Percentiles rank a stretch among this genome's conserved stretches.
Conservation (phyloP, 2,797 vertebrate genomes). For the Microchirus variegatus region DNA sequence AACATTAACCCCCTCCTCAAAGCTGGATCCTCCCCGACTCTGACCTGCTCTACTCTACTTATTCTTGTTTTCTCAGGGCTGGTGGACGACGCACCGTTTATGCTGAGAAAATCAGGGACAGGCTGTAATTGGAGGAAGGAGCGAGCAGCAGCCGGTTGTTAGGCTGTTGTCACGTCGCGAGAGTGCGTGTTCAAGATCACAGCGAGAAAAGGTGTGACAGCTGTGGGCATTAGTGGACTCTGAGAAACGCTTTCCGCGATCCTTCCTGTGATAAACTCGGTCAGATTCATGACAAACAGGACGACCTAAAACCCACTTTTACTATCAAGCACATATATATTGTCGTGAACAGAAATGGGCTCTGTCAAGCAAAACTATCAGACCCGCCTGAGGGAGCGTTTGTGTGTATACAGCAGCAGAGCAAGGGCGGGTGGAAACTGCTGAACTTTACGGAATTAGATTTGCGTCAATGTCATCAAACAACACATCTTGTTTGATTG, state of each 20-base stretch:
- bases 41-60: slow-evolving; percentile 7
- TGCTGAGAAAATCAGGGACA: slow-evolving; percentile 1
- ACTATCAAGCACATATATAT: slow-evolving; percentile 1
- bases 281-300: slow-evolving; percentile 23
- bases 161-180: slow-evolving; percentile 2
- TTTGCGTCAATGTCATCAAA: no score
- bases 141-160: slow-evolving; percentile 17
- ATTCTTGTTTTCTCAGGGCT: slow-evolving; percentile 9
- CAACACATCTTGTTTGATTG: no score
- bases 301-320: not conserved
- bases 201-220: slow-evolving; percentile 8
- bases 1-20: no score
- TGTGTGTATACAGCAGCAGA: no score
- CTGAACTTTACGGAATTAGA: no score
- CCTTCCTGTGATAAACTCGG: slow-evolving; percentile 22
- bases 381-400: no score
- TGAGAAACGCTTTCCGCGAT: not conserved
- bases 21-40: no score
- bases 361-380: no score
- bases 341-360: no score
- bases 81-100: not conserved
- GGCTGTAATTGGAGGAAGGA: slow-evolving; percentile 8
- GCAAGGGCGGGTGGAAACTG: no score
- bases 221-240: slow-evolving; percentile 15
- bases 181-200: slow-evolving; percentile 13